Conservation (phyloP, 1,140 invertebrate genomes). For the Physella acuta region DNA sequence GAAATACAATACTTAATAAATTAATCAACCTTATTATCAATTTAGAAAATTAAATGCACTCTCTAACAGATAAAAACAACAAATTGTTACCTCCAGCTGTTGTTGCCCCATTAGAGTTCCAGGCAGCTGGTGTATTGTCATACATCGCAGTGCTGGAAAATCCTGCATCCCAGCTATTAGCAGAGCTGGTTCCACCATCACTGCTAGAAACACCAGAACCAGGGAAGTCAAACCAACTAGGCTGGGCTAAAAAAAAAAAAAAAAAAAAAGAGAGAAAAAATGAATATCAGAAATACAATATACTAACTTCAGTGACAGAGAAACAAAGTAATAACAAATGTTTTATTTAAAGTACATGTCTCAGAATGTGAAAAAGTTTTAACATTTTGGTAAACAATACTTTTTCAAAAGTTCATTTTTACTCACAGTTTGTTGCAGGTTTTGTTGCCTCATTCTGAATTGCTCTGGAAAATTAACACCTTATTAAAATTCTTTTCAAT, state of each 20-base stretch:
- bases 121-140: constrained; percentile 6
- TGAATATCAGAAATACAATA: too few species aligned
- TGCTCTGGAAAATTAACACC: too few species aligned
- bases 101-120: constrained; percentile 1
- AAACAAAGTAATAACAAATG: too few species aligned
- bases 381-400: too few species aligned
- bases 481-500: too few species aligned
- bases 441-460: too few species aligned
- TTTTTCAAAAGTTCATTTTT: too few species aligned
- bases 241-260: constrained; percentile 27
- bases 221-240: constrained; percentile 35
- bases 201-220: constrained; percentile 12
- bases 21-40: not conserved
- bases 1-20: not conserved
- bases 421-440: too few species aligned
- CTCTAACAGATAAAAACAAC: not conserved
- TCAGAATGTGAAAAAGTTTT: too few species aligned
- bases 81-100: not conserved
- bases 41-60: not conserved
- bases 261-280: too few species aligned
- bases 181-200: not conserved
- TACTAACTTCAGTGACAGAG: too few species aligned
- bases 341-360: too few species aligned
- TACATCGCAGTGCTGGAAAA: constrained; percentile 9
- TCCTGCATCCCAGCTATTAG: constrained; percentile 9